These are phyloP conservation scores for Mesocentrotus franciscanus DNA, from an alignment of 53 echinoderm and acorn worm genomes.

Conservation along the genomic window DNA sequence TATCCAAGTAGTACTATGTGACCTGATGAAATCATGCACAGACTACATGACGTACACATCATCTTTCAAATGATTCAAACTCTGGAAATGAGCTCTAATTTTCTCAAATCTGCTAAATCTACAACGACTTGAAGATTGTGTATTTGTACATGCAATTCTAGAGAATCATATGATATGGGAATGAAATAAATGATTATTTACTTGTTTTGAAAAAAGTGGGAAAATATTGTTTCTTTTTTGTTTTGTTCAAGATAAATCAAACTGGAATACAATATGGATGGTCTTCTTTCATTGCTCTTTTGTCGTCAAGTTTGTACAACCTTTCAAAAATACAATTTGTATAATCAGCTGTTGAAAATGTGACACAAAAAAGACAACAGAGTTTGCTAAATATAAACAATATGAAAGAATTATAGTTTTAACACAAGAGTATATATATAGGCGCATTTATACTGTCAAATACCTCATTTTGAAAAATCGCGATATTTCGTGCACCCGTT, in stretches of 20 bases:
- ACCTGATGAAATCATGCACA: neutral
- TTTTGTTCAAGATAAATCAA: neutral
- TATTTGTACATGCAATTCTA: neutral
- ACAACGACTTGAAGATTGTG: neutral
- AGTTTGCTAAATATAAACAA: too few species aligned
- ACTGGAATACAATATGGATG: neutral
- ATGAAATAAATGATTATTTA: neutral
- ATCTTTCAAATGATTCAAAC: neutral
- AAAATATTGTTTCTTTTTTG: neutral
- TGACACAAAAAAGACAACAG: too few species aligned
- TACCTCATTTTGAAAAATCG: too few species aligned
- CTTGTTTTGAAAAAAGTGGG: neutral
- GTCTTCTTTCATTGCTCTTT: too few species aligned
- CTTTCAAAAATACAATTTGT: too few species aligned
- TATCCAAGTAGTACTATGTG: neutral
- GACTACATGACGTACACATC: neutral
- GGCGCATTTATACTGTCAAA: too few species aligned
- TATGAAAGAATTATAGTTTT: too few species aligned
- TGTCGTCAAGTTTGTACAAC: too few species aligned
- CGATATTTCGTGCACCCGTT: too few species aligned
- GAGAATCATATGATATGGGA: neutral
- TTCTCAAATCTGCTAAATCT: neutral
- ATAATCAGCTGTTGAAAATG: too few species aligned
- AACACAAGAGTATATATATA: too few species aligned
- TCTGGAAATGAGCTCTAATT: conserved; percentile 41